A percentile compares a stretch with the other conserved stretches of the same genome.
These are phyloP conservation scores for Sceloporus tristichus DNA, from an alignment of 2,113 vertebrate genomes.

Conservation along the genomic window DNA sequence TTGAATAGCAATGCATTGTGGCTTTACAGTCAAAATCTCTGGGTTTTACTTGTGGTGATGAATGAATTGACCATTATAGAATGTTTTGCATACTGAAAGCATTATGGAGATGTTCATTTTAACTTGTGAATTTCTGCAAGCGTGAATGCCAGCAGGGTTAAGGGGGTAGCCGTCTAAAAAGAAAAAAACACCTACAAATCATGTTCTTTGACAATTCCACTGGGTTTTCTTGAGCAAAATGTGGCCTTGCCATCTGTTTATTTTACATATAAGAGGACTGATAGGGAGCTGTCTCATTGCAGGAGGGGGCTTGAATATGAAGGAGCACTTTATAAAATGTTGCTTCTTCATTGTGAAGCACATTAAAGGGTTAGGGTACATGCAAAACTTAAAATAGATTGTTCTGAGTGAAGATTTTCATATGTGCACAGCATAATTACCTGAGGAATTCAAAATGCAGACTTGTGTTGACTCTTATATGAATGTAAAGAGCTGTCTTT, in stretches of 20 bases:
- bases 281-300: neutral
- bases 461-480: neutral
- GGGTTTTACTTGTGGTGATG: neutral
- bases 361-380: neutral
- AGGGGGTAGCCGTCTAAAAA: neutral
- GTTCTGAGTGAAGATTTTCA: neutral
- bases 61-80: conserved; percentile 4
- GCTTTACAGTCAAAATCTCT: neutral
- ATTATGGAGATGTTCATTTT: conserved; percentile 4
- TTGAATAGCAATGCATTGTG: neutral
- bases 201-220: neutral
- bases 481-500: neutral
- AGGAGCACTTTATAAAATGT: neutral
- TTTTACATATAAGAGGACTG: neutral
- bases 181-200: neutral
- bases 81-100: neutral
- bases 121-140: neutral
- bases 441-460: neutral
- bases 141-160: neutral
- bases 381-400: neutral
- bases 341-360: neutral
- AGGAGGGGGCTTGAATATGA: neutral
- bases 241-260: neutral
- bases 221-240: neutral
- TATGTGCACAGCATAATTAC: neutral